Base-by-base conservation (phyloP, 1,140 invertebrate species). In the Agraylea sexmaculata region DNA sequence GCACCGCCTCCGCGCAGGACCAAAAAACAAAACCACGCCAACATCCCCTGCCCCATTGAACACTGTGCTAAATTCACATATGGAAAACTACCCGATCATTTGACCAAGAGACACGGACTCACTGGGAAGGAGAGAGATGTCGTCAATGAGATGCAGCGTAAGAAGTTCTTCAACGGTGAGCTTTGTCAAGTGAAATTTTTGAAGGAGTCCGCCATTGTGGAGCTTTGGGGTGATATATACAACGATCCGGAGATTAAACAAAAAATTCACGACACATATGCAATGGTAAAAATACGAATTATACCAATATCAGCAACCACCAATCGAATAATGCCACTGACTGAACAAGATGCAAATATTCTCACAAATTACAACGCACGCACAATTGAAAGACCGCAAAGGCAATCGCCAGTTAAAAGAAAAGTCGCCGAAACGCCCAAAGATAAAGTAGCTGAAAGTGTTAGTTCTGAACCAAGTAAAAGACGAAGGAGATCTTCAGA, bases 11-110 rank as follows among this genome's bases (percentile, higher is more conserved):
- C n/a, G 45, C 56, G 8, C 55, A 59, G 28, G 56, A 45, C 65
- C 1, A 68, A 68, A 44, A 68, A 68, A 45, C 65, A 68, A 46
- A 68, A 68, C 46, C 65, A 68, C 40, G 65, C 65, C 0, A 68
- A 68, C 45, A 68, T 68, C 20, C 65, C 64, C 5, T 68, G 65
- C 39, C 65, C 65, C 4, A 68, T 68, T 12, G 65, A 68, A 49
- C 64, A 68, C 41, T 68, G 65, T 42, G 65, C 63, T 13, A 51
- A 64, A 45, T 68, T 68, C 39, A 68, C 65, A 4, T 68, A 68
- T 32, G 65, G 65, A 18, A 68, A 68, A 46, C 54, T 68, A 0
- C 65, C 65, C 1, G 65, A 68, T 38, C 65, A 68, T 45, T 51
- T 68, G 13, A 68, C 65, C 1, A 68, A 68, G 35, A 58, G 66